These are phyloP conservation scores for Sebastes miniatus DNA, from an alignment of 2,797 vertebrate species.

Conservation along the genomic window DNA sequence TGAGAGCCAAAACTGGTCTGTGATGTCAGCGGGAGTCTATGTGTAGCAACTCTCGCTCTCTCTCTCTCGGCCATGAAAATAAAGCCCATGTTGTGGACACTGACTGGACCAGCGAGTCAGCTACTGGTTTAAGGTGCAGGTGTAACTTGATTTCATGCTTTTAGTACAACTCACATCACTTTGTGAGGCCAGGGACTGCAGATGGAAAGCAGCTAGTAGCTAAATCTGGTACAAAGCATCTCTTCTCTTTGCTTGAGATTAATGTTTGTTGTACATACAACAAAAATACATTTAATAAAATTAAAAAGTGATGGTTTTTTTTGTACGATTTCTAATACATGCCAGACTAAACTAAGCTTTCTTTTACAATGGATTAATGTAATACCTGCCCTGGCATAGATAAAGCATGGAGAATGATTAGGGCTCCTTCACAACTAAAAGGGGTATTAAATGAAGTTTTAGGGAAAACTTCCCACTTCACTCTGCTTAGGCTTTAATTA, in stretches of 20 bases:
- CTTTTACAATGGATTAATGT: slow-evolving; percentile 33
- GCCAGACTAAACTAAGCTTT: slow-evolving; percentile 18
- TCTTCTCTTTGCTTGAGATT: slow-evolving; percentile 3
- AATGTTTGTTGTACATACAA: background rate
- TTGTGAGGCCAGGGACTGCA: background rate
- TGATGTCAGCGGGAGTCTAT: slow-evolving; percentile 25
- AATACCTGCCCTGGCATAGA: slow-evolving; percentile 7
- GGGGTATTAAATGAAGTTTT: slow-evolving; percentile 45
- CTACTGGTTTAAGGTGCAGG: background rate
- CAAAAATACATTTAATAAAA: background rate
- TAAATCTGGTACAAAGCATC: background rate
- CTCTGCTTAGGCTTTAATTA: slow-evolving; percentile 46
- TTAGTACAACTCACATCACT: background rate
- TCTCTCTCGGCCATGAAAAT: slow-evolving; percentile 5
- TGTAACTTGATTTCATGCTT: slow-evolving; percentile 8
- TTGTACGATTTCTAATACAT: background rate
- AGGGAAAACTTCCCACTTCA: slow-evolving; percentile 25
- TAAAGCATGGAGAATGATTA: slow-evolving; percentile 34
- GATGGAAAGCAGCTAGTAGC: background rate
- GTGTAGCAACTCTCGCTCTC: background rate
- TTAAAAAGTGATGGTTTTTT: background rate
- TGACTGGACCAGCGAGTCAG: background rate
- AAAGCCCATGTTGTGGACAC: background rate
- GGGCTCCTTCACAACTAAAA: slow-evolving; percentile 42
- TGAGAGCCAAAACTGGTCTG: slow-evolving; percentile 8